Evolutionary conservation across 2,113 vertebrate genomes (phyloP).

Genomic region (Indicator indicator): DNA sequence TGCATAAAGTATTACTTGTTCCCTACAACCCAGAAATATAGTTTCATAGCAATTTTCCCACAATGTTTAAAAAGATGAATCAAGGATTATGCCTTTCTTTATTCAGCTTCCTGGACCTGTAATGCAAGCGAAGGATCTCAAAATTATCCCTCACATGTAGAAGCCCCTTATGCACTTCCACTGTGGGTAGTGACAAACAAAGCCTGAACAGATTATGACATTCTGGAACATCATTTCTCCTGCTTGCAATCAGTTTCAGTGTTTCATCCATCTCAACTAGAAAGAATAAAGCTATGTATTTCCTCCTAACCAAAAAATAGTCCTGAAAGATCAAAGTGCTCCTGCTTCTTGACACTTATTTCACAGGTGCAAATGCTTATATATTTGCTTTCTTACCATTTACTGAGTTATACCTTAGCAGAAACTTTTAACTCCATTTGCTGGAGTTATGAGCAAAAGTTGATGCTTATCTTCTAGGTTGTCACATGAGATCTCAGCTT

Average conservation of each 20-base stretch:
- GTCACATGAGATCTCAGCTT: conserved; percentile 53
- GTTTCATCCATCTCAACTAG: background rate
- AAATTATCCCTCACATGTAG: background rate
- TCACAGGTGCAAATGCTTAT: background rate
- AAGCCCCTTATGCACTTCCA: background rate
- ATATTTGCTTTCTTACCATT: background rate
- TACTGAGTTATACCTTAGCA: background rate
- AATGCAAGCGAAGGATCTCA: background rate
- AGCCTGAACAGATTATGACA: background rate
- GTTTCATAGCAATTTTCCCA: background rate
- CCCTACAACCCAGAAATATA: background rate
- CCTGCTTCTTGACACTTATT: background rate
- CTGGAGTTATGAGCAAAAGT: background rate
- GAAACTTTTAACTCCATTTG: conserved; percentile 8
- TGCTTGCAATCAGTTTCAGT: background rate
- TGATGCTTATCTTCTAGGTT: conserved; percentile 42
- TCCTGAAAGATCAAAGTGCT: background rate
- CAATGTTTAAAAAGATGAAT: background rate
- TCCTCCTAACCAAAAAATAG: background rate
- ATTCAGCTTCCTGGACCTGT: background rate
- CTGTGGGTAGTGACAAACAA: background rate
- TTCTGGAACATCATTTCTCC: background rate
- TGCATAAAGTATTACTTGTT: fast-evolving
- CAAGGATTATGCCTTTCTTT: background rate
- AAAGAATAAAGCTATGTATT: background rate